These are phyloP conservation scores for Crioceris asparagi DNA, from an alignment of 2,888 invertebrate species.

Conservation along the genomic window DNA sequence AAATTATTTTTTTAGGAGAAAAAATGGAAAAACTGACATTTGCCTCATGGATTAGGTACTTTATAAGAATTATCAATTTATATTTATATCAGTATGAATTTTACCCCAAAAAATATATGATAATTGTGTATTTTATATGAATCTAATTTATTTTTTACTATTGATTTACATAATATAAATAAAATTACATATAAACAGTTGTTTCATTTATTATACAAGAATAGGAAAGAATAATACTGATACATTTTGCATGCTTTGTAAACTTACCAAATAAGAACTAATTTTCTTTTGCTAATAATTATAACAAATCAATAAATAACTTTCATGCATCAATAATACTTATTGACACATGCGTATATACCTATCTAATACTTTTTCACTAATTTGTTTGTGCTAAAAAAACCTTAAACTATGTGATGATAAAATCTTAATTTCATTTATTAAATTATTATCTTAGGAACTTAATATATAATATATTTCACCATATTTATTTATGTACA, in stretches of 20 bases:
- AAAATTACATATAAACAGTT: conserved; percentile 20
- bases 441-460: too few relatives aligned
- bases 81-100: too few relatives aligned
- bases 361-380: background rate
- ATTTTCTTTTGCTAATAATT: conserved; percentile 1
- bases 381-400: too few relatives aligned
- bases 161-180: conserved; percentile 5
- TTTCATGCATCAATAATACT: conserved; percentile 1
- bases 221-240: conserved; percentile 35
- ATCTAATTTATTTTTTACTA: background rate
- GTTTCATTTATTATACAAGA: conserved; percentile 25
- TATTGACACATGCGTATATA: too few relatives aligned
- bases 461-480: too few relatives aligned
- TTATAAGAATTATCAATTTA: too few relatives aligned
- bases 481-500: too few relatives aligned
- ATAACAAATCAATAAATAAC: conserved; percentile 4
- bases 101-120: too few relatives aligned
- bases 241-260: conserved; percentile 31
- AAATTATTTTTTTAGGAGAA: conserved; percentile 1
- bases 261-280: background rate
- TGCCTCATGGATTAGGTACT: background rate
- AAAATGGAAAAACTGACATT: conserved; percentile 2
- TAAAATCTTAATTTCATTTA: too few relatives aligned
- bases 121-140: too few relatives aligned
- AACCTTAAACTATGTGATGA: too few relatives aligned